Evolutionary conservation across 2,113 vertebrate species (phyloP), one percentile per base, ranked within the genome.

Genomic region (Alces alces): DNA sequence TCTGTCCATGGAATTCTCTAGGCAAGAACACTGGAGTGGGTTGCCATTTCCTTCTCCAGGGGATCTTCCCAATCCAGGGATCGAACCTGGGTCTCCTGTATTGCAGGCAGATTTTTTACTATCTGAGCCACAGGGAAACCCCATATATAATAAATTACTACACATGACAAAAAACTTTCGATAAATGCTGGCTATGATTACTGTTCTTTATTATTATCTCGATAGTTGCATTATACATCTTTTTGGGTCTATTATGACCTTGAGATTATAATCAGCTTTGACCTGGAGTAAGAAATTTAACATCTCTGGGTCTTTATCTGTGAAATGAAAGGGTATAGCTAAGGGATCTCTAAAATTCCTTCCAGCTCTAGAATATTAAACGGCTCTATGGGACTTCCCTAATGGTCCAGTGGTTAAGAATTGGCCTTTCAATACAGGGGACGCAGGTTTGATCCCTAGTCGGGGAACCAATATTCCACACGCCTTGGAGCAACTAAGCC

Each of bases 241-340:
- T 87, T 93, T 80, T 39, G 30, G 7, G 70, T 93, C 61, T 43
- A 86, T 86, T 79, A 60, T 2, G 54, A 88, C 60, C n/a, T 58
- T 89, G 43, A 96, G 33, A 96, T 33, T 82, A 39, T 91, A 91
- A 89, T 82, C 82, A 86, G 43, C 39, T 95, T 45, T 61, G 82
- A 92, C 45, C 30, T 64, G 82, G 6, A 93, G 39, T 91, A 92
- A 96, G n/a, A 92, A 97, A 87, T 16, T 61, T 87, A 90, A 94
- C 45, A 91, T 47, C 76, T 82, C 64, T 58, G 33, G 70, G 5
- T 88, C 78, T 64, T 95, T 86, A 91, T 33, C 66, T 96, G 83
- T 96, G 91, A 91, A 88, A 85, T 60, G 21, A 82, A 86, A 97
- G 39, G 33, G 60, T 91, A 90, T 21, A 83, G 58, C 55, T 64